Base-by-base conservation (phyloP, 2,113 vertebrate species). In the Fregetta grallaria region DNA sequence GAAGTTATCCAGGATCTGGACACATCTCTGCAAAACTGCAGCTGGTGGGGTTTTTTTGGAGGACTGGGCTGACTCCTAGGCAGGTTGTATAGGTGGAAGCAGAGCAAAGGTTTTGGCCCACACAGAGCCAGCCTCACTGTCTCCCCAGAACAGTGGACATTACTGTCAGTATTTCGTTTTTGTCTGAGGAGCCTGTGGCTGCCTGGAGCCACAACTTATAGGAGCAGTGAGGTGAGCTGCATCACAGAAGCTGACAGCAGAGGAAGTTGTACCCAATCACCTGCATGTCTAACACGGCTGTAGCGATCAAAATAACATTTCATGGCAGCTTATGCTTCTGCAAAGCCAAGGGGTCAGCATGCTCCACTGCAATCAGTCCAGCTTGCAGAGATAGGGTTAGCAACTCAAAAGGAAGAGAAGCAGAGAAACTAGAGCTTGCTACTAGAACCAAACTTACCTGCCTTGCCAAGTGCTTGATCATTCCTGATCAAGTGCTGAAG, bases 241-340 rank as follows among this genome's bases (percentile, higher is more conserved):
- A 13, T 30, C 34, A 13, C 44, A 47, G 50, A 29, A 26, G 16
- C 34, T 55, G 45, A 13, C 52, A 49, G 75, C 36, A 45, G 75
- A 32, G 40, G 50, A 71, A 23, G 52, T 2, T 53, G 9, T 25
- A 36, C 36, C 11, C 1, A 0, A 10, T 47, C n/a, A 34, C 40
- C 40, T 42, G 26, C 15, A 2, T 12, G 29, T 47, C 52, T 36
- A 34, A 29, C 8, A 3, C 0, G 2, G 40, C 40, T 44, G n/a
- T 56, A 49, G 29, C 66, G 23, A 13, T 32, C 23, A 29, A 40
- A 78, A 42, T 9, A 55, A 40, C 29, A 56, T 52, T 36, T 53
- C 45, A 14, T 5, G 7, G 63, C 49, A 75, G 44, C 15, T 47
- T 2, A 0, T 52, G 49, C 56, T 59, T 53, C 71, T 58, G 52